These are phyloP conservation scores for Orius insidiosus DNA, from an alignment of 1,140 invertebrate genomes.

Conservation along the genomic window DNA sequence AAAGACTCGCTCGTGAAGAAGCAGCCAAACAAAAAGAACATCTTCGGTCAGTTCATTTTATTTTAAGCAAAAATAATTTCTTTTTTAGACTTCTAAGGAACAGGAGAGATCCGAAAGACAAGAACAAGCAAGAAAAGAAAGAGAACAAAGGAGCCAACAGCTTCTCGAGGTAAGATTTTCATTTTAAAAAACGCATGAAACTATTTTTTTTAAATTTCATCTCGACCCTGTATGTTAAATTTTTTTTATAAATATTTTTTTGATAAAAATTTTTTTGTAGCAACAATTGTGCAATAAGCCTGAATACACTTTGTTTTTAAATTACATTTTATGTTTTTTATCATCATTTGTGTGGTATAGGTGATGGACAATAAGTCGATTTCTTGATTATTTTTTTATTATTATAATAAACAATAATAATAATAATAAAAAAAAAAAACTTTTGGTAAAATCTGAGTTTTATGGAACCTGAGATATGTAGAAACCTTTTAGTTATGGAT, in stretches of 20 bases:
- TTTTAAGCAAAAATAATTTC: background rate
- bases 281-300: no score
- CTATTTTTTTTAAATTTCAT: background rate
- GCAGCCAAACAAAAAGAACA: conserved; percentile 40
- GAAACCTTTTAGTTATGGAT: no score
- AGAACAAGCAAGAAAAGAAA: conserved; percentile 54
- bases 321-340: no score
- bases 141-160: conserved; percentile 47
- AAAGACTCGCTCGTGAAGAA: conserved; percentile 33
- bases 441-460: no score
- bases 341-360: no score
- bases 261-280: no score
- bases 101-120: conserved; percentile 61
- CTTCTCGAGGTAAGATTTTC: conserved; percentile 38
- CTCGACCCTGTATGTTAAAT: conserved; percentile 9
- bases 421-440: no score
- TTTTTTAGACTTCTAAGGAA: conserved; percentile 43
- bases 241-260: conserved; percentile 3
- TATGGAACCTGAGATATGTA: no score
- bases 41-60: conserved; percentile 26
- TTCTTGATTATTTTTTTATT: no score
- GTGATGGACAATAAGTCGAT: no score
- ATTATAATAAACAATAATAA: no score
- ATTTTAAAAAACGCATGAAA: conserved; percentile 12
- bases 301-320: no score